These are phyloP conservation scores for Deilephila elpenor DNA, from an alignment of 2,888 invertebrate genomes.

Conservation along the genomic window DNA sequence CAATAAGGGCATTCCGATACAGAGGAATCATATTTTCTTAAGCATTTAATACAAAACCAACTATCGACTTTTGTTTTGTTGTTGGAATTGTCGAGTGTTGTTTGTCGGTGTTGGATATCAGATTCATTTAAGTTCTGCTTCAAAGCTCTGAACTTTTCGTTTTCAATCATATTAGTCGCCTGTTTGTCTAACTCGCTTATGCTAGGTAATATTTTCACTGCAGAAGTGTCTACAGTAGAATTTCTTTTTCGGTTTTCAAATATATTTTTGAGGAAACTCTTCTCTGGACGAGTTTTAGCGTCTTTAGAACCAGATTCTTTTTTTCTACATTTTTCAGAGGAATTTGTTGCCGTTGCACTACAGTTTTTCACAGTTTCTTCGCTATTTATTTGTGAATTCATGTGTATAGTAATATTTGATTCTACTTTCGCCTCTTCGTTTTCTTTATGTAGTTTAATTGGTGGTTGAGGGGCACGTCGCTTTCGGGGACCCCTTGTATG, in stretches of 20 bases:
- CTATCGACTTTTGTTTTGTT: constrained; percentile 38
- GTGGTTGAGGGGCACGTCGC: constrained; percentile 85
- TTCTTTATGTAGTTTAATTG: constrained; percentile 44
- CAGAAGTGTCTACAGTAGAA: constrained; percentile 62
- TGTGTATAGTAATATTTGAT: constrained; percentile 43
- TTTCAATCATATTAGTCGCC: constrained; percentile 89
- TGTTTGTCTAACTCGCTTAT: constrained; percentile 92
- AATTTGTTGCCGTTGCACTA: constrained; percentile 48
- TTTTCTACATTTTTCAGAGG: constrained; percentile 63
- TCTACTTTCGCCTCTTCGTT: constrained; percentile 28
- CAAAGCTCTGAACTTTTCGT: constrained; percentile 61
- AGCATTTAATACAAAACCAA: constrained; percentile 73
- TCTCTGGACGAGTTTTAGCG: constrained; percentile 75
- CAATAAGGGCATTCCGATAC: constrained; percentile 64
- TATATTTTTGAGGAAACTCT: constrained; percentile 81
- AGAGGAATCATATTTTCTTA: constrained; percentile 68
- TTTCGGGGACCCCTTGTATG: constrained; percentile 62
- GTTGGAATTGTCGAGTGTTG: background rate
- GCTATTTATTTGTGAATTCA: constrained; percentile 45
- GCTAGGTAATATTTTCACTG: constrained; percentile 87
- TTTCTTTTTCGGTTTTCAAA: constrained; percentile 76
- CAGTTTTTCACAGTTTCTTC: constrained; percentile 31
- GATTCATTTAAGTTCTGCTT: constrained; percentile 47
- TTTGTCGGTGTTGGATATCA: background rate
- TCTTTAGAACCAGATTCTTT: constrained; percentile 58